These are phyloP conservation scores for Uropsilus gracilis DNA, from an alignment of 2,113 vertebrate species.

Conservation along the genomic window DNA sequence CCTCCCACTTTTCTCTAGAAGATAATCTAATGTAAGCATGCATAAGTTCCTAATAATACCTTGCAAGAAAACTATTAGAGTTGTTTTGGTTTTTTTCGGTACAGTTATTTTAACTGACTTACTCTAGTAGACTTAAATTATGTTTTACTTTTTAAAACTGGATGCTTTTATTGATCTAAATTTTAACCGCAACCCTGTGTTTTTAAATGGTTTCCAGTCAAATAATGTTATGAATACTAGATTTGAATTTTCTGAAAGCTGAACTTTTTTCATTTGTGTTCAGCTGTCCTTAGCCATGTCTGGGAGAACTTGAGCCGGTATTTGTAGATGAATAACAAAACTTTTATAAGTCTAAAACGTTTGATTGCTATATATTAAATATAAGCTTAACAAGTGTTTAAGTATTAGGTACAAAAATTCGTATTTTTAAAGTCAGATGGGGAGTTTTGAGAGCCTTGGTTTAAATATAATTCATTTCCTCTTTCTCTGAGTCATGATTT, in stretches of 20 bases:
- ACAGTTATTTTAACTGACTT: slow-evolving; percentile 53
- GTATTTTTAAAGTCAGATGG: slow-evolving; percentile 54
- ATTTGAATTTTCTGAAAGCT: slow-evolving; percentile 22
- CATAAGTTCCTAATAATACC: slow-evolving; percentile 34
- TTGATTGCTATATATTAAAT: not conserved
- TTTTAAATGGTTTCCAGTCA: slow-evolving; percentile 40
- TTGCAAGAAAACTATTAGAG: slow-evolving; percentile 17
- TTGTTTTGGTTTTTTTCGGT: not conserved
- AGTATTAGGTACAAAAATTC: slow-evolving; percentile 21
- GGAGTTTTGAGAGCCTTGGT: slow-evolving; percentile 39
- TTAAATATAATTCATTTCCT: slow-evolving; percentile 60
- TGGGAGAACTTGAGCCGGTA: not conserved
- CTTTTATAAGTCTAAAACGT: not conserved
- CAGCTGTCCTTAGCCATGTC: not conserved
- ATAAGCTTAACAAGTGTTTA: not conserved
- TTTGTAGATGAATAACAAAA: not conserved
- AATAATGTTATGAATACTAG: not conserved
- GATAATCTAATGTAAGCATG: not conserved
- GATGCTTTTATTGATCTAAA: slow-evolving; percentile 26
- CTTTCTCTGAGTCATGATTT: slow-evolving; percentile 55
- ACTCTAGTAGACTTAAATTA: slow-evolving; percentile 28
- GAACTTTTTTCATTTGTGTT: slow-evolving; percentile 50
- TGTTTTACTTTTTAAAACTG: slow-evolving; percentile 44
- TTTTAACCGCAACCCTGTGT: not conserved
- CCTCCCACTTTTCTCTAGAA: not conserved